These are phyloP conservation scores for Mylabris sibirica DNA, from an alignment of 2,888 invertebrate genomes.

Conservation along the genomic window DNA sequence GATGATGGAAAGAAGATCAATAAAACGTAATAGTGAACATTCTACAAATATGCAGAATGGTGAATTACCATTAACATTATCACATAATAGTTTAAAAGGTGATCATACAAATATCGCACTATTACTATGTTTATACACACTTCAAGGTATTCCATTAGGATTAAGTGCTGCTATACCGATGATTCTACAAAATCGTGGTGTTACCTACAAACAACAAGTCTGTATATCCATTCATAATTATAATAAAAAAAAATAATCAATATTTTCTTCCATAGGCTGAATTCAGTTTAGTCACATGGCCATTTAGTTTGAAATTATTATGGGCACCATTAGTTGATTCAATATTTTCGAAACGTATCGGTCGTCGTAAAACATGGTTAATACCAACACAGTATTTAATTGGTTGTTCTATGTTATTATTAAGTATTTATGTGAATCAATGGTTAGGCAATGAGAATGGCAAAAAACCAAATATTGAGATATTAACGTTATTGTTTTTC, in stretches of 20 bases:
- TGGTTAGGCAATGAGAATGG: constrained; percentile 73
- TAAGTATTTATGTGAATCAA: constrained; percentile 74
- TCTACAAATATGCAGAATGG: constrained; percentile 51
- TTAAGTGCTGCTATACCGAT: constrained; percentile 94
- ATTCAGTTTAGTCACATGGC: constrained; percentile 95
- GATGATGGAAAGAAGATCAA: constrained; percentile 39
- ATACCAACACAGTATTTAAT: constrained; percentile 93
- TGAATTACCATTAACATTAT: constrained; percentile 32
- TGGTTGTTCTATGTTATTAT: constrained; percentile 86
- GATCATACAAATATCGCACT: constrained; percentile 85
- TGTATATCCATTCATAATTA: constrained; percentile 8
- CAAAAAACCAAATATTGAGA: constrained; percentile 72
- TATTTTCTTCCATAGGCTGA: constrained; percentile 72
- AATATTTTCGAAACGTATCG: constrained; percentile 82
- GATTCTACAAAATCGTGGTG: constrained; percentile 90
- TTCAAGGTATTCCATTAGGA: constrained; percentile 96
- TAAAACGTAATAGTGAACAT: constrained; percentile 26
- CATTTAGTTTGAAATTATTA: constrained; percentile 88
- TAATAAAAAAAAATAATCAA: no score
- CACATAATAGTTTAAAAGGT: constrained; percentile 65
- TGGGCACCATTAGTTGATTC: constrained; percentile 99
- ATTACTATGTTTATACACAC: constrained; percentile 89
- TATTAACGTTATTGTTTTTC: constrained; percentile 88
- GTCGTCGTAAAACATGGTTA: constrained; percentile 94
- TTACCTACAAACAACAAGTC: constrained; percentile 93